Evolutionary conservation across 2,888 invertebrate species (phyloP), one percentile per base, ranked within the genome.

Genomic region (Drosophila melanosoma): DNA sequence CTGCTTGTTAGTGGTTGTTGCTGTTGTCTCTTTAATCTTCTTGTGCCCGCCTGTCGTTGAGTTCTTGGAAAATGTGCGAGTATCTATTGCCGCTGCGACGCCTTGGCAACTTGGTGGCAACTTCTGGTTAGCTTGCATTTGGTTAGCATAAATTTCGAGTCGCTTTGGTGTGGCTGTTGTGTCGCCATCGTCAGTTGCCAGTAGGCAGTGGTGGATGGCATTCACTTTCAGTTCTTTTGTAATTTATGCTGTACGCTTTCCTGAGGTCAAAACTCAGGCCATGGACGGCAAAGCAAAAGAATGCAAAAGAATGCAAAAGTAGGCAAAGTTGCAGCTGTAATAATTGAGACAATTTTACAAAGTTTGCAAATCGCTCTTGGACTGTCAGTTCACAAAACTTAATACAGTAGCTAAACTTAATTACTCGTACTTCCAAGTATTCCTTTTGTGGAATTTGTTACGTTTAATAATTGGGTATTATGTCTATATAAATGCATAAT

Each of bases 71-170:
- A 68, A 54, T 64, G 52, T 62, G 36, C 45, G 23, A 42, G 69
- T 72, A 69, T 79, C 80, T 69, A 77, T 77, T 71, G 69, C 49
- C 64, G 23, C 64, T 60, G 79, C 76, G 79, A 69, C 72, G 79
- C 75, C 75, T 69, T 69, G 73, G 74, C 72, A 74, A 69, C 75
- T 69, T 74, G 73, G 74, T 70, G 62, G 67, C 71, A 69, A 74
- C 69, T 72, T 68, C 42, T 72, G 70, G 67, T 66, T 67, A 63
- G 72, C 69, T 76, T 84, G 85, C 89, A 85, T 85, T 87, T 80
- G 80, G 64, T 85, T 87, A 89, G 76, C 90, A 85, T 85, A 89
- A 89, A 89, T 85, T 89, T 74, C 71, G 75, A 71, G 57, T 33
- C 67, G 59, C 57, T 60, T 33, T 33, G 33, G 42, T 40, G 62